Percentiles rank a stretch among this genome's conserved stretches.
Conservation (phyloP, 2,888 invertebrate genomes). For the Cylloceria caligata region DNA sequence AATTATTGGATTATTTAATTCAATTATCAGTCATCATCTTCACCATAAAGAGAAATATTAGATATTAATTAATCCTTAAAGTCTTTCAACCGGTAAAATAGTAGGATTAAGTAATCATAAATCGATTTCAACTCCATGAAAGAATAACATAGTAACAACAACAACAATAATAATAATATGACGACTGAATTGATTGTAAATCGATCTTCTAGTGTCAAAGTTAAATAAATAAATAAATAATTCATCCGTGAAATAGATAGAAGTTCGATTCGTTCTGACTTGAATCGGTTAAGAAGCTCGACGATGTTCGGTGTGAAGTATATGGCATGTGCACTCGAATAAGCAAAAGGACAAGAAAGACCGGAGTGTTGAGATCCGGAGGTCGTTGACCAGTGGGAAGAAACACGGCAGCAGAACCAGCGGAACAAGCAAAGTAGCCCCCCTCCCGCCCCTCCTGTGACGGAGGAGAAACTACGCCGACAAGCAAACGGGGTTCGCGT, state of each 20-base stretch:
- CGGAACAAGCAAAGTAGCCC: slow-evolving; percentile 72
- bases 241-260: slow-evolving; percentile 26
- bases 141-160: background rate
- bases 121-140: too few species aligned
- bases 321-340: slow-evolving; percentile 8
- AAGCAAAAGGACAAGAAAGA: slow-evolving; percentile 20
- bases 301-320: background rate
- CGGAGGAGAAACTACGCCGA: slow-evolving; percentile 33
- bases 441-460: slow-evolving; percentile 59
- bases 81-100: too few species aligned
- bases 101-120: too few species aligned
- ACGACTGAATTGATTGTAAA: background rate
- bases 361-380: slow-evolving; percentile 31
- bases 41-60: too few species aligned
- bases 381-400: slow-evolving; percentile 77
- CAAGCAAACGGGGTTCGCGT: slow-evolving; percentile 36
- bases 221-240: slow-evolving; percentile 32
- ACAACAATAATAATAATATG: background rate
- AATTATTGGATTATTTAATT: too few species aligned
- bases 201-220: background rate
- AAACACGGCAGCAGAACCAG: slow-evolving; percentile 62
- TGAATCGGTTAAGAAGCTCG: slow-evolving; percentile 24
- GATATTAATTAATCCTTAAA: too few species aligned
- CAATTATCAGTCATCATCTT: too few species aligned
- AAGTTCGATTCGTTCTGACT: slow-evolving; percentile 37